Evolutionary conservation across 2,888 invertebrate genomes (phyloP), one percentile per base, ranked within the genome.

Genomic region (Eumerus sabulonum): DNA sequence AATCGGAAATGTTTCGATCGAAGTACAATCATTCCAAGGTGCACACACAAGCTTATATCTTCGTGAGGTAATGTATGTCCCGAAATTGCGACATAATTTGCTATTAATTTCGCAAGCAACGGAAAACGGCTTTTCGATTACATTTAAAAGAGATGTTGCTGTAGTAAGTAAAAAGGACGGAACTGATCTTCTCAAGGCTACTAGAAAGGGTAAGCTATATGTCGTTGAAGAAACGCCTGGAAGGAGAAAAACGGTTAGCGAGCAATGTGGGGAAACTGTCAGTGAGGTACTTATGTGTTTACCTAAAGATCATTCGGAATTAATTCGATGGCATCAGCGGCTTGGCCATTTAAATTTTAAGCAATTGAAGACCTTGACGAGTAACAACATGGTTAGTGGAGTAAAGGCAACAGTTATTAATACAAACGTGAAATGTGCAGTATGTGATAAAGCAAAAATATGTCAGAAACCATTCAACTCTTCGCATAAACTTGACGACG

Each of bases 291-390:
- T 44, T 0, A 18, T 42, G 44, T 36, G 14, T 2, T 5, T 17
- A 36, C 18, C 12, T 48, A 36, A 9, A 17, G 19, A 38, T 12
- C 14, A 48, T 27, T 42, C 40, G 18, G 17, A 48, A 40, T 40
- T 50, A 62, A 35, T 51, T 16, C 47, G 16, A 11, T 66, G 44
- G 36, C 59, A 64, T 53, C 59, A 72, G 40, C 11, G 59, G 14
- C 16, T 59, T 47, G 64, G 53, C 0, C 64, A 64, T 27, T n/a
- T 64, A 14, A 64, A 59, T 27, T 64, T 64, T 13, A 59, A 40
- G 3, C 19, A 64, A 18, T 5, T 59, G 19, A 35, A 16, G 17
- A 42, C 35, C 9, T 17, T 13, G 14, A 9, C 27, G 27, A 27
- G 27, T 27, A 27, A 27, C 7, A 27, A 27, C 27, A 27, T 27